Conservation (phyloP, 2,797 vertebrate species). For the Brachymystax lenok region DNA sequence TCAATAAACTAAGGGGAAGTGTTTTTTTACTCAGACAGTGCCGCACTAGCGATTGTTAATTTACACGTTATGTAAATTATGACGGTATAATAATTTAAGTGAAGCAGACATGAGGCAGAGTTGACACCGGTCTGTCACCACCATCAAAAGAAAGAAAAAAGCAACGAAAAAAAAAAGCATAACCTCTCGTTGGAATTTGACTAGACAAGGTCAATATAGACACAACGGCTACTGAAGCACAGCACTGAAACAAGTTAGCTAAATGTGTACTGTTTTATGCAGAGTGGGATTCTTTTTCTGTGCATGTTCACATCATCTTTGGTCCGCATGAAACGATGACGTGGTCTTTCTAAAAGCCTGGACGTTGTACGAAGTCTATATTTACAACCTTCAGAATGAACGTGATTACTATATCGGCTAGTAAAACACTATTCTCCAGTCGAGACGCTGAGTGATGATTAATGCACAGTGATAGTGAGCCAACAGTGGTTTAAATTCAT, state of each 20-base stretch:
- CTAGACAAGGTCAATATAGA: neutral
- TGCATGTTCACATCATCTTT: neutral
- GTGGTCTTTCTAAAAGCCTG: neutral
- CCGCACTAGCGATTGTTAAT: too few relatives aligned
- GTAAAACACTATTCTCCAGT: constrained; percentile 35
- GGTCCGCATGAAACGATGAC: neutral
- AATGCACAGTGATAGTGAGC: constrained; percentile 37
- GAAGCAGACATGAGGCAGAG: too few relatives aligned
- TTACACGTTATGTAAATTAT: too few relatives aligned
- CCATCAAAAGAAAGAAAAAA: too few relatives aligned
- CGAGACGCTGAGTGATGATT: constrained; percentile 46
- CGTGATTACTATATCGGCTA: constrained; percentile 39
- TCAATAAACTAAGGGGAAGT: too few relatives aligned
- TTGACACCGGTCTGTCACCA: too few relatives aligned
- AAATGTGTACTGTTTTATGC: neutral
- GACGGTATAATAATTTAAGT: too few relatives aligned
- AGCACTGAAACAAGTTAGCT: neutral
- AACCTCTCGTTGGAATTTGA: too few relatives aligned
- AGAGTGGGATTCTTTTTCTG: neutral
- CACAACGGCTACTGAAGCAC: neutral
- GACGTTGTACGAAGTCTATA: constrained; percentile 14
- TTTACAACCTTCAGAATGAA: constrained; percentile 12
- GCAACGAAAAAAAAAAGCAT: too few relatives aligned
- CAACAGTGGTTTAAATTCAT: constrained; percentile 31
- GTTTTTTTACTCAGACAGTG: too few relatives aligned